phyloP scores from a whole-genome alignment of 37 sponge, comb jelly and placozoan genomes.

The Eunapius fragilis region DNA sequence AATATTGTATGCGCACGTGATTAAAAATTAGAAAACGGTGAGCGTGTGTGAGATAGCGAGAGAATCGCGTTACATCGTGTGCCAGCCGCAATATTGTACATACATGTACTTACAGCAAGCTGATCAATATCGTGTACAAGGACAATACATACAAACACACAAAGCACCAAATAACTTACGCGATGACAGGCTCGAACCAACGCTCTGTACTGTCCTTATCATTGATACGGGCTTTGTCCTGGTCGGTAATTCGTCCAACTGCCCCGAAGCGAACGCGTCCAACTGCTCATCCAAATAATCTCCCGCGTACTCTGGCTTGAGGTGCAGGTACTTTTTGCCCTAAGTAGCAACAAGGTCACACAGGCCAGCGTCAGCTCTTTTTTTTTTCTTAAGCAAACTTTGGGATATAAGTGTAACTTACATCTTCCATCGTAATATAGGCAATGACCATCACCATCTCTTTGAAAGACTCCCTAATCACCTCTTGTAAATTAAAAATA shows the following conservation, averaged over 20 bases:
- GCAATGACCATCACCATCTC: constrained; percentile 74
- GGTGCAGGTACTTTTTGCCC: constrained; percentile 66
- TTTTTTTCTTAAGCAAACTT: too few relatives aligned
- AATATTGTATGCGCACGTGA: too few relatives aligned
- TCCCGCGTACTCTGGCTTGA: constrained; percentile 25
- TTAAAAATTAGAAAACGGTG: too few relatives aligned
- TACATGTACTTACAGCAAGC: too few relatives aligned
- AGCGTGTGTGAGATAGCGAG: too few relatives aligned
- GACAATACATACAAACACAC: too few relatives aligned
- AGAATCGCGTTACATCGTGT: too few relatives aligned
- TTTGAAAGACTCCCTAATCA: constrained; percentile 66
- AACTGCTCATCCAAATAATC: background rate
- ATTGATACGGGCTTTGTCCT: background rate
- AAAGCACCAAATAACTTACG: too few relatives aligned
- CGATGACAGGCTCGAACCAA: background rate
- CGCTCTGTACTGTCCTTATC: background rate
- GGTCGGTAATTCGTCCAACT: background rate
- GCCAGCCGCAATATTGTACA: too few relatives aligned
- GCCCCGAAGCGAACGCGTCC: background rate
- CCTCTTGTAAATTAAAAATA: constrained; percentile 36
- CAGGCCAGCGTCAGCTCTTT: too few relatives aligned
- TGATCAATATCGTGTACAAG: too few relatives aligned
- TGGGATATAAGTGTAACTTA: constrained; percentile 42
- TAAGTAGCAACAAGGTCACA: background rate
- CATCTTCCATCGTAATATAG: constrained; percentile 63